Base-by-base conservation (phyloP, 2,113 vertebrate species). In the Tetrao urogallus region DNA sequence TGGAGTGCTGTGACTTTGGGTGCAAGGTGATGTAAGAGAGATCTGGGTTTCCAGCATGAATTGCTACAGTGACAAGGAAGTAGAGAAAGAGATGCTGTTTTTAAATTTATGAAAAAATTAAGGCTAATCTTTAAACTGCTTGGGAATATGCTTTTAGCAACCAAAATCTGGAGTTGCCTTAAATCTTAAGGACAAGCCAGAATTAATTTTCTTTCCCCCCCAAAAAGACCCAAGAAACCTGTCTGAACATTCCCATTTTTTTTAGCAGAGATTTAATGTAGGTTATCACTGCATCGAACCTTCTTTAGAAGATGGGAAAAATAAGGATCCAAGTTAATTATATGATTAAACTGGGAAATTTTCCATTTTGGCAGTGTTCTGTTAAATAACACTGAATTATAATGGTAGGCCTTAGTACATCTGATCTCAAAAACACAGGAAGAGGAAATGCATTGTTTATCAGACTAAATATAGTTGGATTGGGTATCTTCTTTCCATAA, bases 361-460 rank as follows among this genome's bases (percentile, higher is more conserved):
- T 82, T 93, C 88, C 89, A 72, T 64, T 81, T 91, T 83, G 79
- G 57, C 82, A 71, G 16, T 61, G 52, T 89, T 94, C 61, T 88
- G 8, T 92, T 89, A 89, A 94, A 40, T 90, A 92, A 75, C 69
- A 27, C 74, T 84, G 50, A 32, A 67, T 71, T 92, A 77, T 60
- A 87, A 17, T 86, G 58, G n/a, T 69, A 95, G 85, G 65, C 76
- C 80, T 64, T 85, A 93, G 69, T 82, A 93, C 84, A 85, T 93
- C 80, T 95, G 94, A 61, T 60, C 70, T 84, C 76, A 84, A 88
- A 90, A 90, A 86, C 73, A 88, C 73, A 86, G 92, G 95, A 91
- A 92, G 86, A 94, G 79, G 90, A 94, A 97, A 95, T 91, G 75
- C 85, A 84, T 88, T 94, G 88, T 94, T 92, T 95, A 90, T 97